phyloP scores from a whole-genome alignment of 2,113 vertebrate genomes.

The Turdus rufiventris region DNA sequence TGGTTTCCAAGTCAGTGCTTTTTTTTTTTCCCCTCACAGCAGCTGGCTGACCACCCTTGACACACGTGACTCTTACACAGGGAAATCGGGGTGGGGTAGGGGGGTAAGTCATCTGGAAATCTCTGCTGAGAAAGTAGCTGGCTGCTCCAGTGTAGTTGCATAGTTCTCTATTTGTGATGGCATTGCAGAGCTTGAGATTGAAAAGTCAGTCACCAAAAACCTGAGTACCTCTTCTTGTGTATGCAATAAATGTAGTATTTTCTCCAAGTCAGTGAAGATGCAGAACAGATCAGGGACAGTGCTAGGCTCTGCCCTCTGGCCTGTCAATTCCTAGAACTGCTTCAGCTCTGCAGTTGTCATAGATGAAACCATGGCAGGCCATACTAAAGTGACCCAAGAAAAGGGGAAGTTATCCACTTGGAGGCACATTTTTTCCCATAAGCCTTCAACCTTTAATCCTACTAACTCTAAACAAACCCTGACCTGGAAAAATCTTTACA shows the following conservation, averaged over 20 bases:
- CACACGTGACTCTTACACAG: not conserved
- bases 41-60: not conserved
- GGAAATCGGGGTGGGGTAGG: not conserved
- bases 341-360: not conserved
- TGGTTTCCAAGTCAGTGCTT: not conserved
- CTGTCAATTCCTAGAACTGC: not conserved
- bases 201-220: not conserved
- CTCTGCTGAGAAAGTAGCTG: not conserved
- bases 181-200: not conserved
- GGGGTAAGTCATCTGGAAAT: not conserved
- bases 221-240: not conserved
- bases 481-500: slow-evolving; percentile 20
- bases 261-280: not conserved
- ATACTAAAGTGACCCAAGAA: not conserved
- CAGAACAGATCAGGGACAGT: not conserved
- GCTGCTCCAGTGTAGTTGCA: not conserved
- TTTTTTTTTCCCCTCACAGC: accelerated
- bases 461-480: slow-evolving; percentile 21
- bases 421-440: slow-evolving; percentile 30
- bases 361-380: not conserved
- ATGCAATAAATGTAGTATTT: not conserved
- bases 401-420: not conserved
- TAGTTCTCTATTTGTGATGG: not conserved
- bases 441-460: slow-evolving; percentile 25
- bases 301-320: not conserved